Base-by-base conservation (phyloP, 1,140 invertebrate species). In the Oreohelix idahoensis region DNA sequence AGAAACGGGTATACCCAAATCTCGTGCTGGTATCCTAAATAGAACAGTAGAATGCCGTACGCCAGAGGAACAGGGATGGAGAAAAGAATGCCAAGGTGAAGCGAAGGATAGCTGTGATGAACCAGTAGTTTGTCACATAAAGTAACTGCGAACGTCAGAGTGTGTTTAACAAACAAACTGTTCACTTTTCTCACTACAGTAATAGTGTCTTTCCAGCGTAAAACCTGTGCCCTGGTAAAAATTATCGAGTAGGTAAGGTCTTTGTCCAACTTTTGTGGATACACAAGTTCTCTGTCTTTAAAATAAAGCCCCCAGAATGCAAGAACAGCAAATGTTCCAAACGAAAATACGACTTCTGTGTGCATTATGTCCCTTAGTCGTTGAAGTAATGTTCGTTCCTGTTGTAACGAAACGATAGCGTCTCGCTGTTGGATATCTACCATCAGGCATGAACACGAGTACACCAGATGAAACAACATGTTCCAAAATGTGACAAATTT, bases 1-100 rank as follows among this genome's bases (percentile, higher is more conserved):
- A 77, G 17, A 13, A 51, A 35, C 20, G 45, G 42, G 17, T 53
- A 77, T 42, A 49, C 75, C 45, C 75, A 77, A 17, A 77, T 35
- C n/a, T n/a, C 63, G 8, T 32, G 29, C 17, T 66, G 63, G 8
- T 8, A 66, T 66, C 63, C 63, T 35, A 66, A 17, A 23, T 66
- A 66, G 17, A 29, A 32, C 8, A 66, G 29, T 10, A 66, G 63
- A 10, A 66, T 32, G 17, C 63, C 20, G 29, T 66, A 66, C 8
- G 10, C n/a, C 63, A 66, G 29, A 32, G 63, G 63, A 23, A 66
- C 63, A 66, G n/a, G 29, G 11, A 35, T 66, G 5, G 63, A 66
- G n/a, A 11, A 66, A 17, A 29, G 0, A 17, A 66, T 17, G 63
- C 63, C 63, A 29, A 66, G 10, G 11, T 8, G 29, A 8, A 66